Conservation (phyloP, 1,140 invertebrate genomes). For the Neodiprion lecontei region DNA sequence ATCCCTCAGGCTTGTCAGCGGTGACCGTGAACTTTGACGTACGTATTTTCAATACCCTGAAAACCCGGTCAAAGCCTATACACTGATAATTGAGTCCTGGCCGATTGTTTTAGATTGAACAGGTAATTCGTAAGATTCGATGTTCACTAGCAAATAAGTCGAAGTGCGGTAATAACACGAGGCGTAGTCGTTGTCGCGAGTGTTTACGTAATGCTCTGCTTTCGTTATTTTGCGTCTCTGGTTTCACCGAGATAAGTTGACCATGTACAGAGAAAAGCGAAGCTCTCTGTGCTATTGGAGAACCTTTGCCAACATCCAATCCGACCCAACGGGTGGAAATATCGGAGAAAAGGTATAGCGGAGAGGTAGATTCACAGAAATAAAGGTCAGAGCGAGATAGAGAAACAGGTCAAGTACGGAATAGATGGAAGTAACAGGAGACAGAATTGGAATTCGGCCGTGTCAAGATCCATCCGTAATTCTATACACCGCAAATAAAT, state of each 20-base stretch:
- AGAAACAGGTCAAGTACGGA: neutral
- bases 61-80: too few species aligned
- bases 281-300: neutral
- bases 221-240: neutral
- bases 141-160: too few species aligned
- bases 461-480: neutral
- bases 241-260: neutral
- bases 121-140: too few species aligned
- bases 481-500: neutral
- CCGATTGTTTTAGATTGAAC: too few species aligned
- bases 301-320: slow-evolving; percentile 1
- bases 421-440: neutral
- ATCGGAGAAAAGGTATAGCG: neutral
- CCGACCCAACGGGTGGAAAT: neutral
- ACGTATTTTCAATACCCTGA: too few species aligned
- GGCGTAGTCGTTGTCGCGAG: too few species aligned
- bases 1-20: neutral
- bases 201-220: neutral
- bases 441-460: neutral
- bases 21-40: too few species aligned
- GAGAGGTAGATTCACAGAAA: neutral
- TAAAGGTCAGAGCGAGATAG: neutral
- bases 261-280: neutral
- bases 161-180: too few species aligned
- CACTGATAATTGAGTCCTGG: too few species aligned